Base-by-base conservation (phyloP, 2,113 vertebrate genomes). In the Anoplopoma fimbria region DNA sequence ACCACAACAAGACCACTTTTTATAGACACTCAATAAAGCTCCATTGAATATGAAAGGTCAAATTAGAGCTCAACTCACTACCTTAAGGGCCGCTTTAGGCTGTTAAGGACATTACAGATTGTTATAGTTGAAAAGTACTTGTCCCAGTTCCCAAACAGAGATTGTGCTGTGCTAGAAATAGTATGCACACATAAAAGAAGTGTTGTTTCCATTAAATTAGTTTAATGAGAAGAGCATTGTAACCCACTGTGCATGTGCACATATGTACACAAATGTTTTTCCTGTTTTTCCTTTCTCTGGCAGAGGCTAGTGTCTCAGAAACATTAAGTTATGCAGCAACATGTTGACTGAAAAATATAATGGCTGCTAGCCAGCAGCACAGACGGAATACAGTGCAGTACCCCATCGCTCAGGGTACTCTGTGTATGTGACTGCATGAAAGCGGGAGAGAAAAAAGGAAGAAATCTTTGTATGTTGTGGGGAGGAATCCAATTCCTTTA, bases 341-440 rank as follows among this genome's bases (percentile, higher is more conserved):
- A 58, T 1, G 33, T 51, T 75, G 70, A 68, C 53, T 47, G 57
- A 78, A 70, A 13, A 75, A 81, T 42, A 33, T 29, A 70, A 71
- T 77, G 80, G 80, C 75, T 61, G 31, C 17, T 17, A 5, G 75
- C 63, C 84, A 87, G 73, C 55, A 29, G 63, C 78, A 85, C 80
- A 87, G 77, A 69, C 21, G 62, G 70, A 74, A n/a, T 14, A 51
- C 23, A 67, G 75, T 53, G 47, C 58, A 81, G 60, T 31, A 55
- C 7, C 19, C 23, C 33, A 74, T 21, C 69, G 73, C 83, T 79
- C 34, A 62, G 73, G 25, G 57, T 63, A 55, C 31, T 55, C 40
- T 75, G 23, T 40, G 69, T 61, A 45, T 75, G 75, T 77, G 62
- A 72, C 68, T 67, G 69, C 57, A 60, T 45, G 51, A 53, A 51